Evolutionary conservation across 2,888 invertebrate genomes (phyloP).

Genomic region (Dorcus hopei): DNA sequence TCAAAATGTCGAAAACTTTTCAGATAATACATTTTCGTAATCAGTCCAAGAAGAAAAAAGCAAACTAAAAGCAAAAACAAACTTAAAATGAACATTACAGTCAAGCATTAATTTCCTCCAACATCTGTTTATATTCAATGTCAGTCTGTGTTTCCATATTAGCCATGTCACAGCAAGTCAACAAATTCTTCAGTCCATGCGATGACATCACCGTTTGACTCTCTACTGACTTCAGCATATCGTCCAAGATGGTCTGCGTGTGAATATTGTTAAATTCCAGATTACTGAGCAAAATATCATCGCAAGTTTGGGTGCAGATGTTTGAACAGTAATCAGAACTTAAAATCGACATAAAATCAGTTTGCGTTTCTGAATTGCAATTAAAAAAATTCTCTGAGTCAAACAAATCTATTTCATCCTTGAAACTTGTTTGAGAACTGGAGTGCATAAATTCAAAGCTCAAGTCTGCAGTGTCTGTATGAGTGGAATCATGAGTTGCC

Average conservation of each 20-base stretch:
- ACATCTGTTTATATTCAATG: conserved; percentile 43
- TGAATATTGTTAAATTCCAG: conserved; percentile 60
- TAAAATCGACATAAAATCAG: conserved; percentile 50
- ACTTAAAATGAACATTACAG: conserved; percentile 35
- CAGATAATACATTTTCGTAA: too few species aligned
- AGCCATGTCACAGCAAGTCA: conserved; percentile 42
- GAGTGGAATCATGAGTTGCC: conserved; percentile 34
- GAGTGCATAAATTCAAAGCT: conserved; percentile 28
- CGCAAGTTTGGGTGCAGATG: conserved; percentile 52
- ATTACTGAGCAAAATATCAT: conserved; percentile 53
- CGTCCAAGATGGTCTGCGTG: conserved; percentile 60
- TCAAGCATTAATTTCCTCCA: conserved; percentile 48
- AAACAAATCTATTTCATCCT: conserved; percentile 33
- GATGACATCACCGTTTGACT: conserved; percentile 54
- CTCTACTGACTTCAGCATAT: conserved; percentile 57
- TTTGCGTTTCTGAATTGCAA: conserved; percentile 61
- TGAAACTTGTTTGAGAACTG: conserved; percentile 31
- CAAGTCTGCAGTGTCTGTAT: conserved; percentile 36
- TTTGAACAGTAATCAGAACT: conserved; percentile 42
- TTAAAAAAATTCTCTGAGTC: conserved; percentile 45
- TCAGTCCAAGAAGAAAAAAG: not conserved
- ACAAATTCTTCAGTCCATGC: conserved; percentile 23
- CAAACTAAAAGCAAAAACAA: conserved; percentile 14
- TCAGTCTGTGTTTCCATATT: conserved; percentile 58
- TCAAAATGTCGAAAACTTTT: too few species aligned